These are phyloP conservation scores for Tokudaia tokunoshimensis DNA, from an alignment of 2,797 vertebrate genomes.

Conservation along the genomic window DNA sequence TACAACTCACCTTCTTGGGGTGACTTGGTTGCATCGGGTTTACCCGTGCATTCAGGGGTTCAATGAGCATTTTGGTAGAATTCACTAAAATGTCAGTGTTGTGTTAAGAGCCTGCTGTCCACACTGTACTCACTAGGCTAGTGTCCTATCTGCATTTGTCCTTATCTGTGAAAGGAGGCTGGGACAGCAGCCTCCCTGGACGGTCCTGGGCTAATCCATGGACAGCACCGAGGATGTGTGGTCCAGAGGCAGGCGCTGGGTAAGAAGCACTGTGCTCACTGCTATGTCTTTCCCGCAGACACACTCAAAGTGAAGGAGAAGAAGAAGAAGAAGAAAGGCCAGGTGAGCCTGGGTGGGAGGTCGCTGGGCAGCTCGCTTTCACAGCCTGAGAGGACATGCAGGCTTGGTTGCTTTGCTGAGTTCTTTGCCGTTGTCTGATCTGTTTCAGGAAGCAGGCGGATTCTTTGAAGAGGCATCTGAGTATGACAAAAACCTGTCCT, in stretches of 20 bases:
- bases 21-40: background rate
- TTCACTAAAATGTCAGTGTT: background rate
- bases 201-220: too few species aligned
- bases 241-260: too few species aligned
- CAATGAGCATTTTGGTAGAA: background rate
- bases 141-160: background rate
- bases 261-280: background rate
- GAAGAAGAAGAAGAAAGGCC: slow-evolving; percentile 87
- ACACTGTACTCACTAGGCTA: background rate
- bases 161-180: background rate
- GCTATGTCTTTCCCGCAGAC: slow-evolving; percentile 87
- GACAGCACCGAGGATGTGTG: background rate
- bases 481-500: slow-evolving; percentile 94
- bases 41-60: fast-evolving
- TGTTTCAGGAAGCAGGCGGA: slow-evolving; percentile 87
- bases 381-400: too few species aligned
- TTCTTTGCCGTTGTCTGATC: slow-evolving; percentile 24
- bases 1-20: background rate
- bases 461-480: slow-evolving; percentile 96
- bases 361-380: fast-evolving
- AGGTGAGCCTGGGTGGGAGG: slow-evolving; percentile 74
- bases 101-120: background rate
- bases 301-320: slow-evolving; percentile 92
- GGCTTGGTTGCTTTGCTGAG: slow-evolving; percentile 27
- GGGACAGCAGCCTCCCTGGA: background rate